phyloP scores from a whole-genome alignment of 1,140 invertebrate genomes.

The Caenorhabditis briggsae region DNA sequence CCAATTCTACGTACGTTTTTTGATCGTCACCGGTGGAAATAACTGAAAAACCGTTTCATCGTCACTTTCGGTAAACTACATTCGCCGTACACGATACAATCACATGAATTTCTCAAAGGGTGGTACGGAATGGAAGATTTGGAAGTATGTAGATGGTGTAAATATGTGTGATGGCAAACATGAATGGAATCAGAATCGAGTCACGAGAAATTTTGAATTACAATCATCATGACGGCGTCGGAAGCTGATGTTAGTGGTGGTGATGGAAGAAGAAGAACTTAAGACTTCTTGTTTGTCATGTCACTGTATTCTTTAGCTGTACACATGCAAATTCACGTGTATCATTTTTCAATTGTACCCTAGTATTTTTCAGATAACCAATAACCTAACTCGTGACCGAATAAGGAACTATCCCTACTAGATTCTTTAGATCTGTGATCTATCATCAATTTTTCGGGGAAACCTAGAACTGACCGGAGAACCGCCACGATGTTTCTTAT shows the following conservation, averaged over 20 bases:
- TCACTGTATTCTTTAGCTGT: constrained; percentile 1
- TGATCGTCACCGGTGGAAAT: constrained; percentile 2
- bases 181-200: constrained; percentile 16
- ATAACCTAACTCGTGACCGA: too few species aligned
- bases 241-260: neutral
- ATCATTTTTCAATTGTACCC: too few species aligned
- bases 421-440: too few species aligned
- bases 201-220: constrained; percentile 5
- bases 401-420: too few species aligned
- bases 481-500: constrained; percentile 4
- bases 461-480: constrained; percentile 12
- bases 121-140: constrained; percentile 36
- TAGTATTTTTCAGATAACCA: too few species aligned
- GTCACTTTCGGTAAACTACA: neutral
- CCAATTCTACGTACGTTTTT: constrained; percentile 3
- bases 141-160: neutral
- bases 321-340: constrained; percentile 31
- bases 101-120: constrained; percentile 27
- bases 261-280: constrained; percentile 1
- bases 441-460: neutral
- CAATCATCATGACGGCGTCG: neutral
- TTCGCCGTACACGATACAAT: constrained; percentile 24
- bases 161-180: constrained; percentile 30
- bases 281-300: constrained; percentile 46
- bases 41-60: neutral